Conservation (phyloP, 2,888 invertebrate species). For the Orthosia gothica region DNA sequence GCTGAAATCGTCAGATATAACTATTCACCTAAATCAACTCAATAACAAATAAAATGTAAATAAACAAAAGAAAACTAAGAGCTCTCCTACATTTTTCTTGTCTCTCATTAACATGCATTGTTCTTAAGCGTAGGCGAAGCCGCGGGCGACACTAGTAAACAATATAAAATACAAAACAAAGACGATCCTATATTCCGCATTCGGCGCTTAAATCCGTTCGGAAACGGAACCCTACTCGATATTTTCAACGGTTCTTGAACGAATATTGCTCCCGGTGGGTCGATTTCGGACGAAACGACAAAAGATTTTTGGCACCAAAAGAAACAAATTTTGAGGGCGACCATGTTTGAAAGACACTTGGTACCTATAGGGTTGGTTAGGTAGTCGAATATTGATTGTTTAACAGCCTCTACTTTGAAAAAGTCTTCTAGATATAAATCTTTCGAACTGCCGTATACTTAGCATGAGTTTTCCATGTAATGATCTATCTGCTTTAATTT, state of each 20-base stretch:
- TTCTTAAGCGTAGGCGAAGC: slow-evolving; percentile 8
- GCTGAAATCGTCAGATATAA: background rate
- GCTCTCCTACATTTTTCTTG: background rate
- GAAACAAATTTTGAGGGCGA: slow-evolving; percentile 68
- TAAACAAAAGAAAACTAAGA: background rate
- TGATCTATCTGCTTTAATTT: too few relatives aligned
- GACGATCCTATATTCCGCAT: slow-evolving; percentile 45
- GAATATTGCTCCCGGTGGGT: slow-evolving; percentile 81
- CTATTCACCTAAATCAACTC: background rate
- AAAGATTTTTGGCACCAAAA: slow-evolving; percentile 76
- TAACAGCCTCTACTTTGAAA: background rate
- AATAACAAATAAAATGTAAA: background rate
- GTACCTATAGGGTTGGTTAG: slow-evolving; percentile 13
- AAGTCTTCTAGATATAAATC: background rate
- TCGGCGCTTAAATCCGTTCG: slow-evolving; percentile 71
- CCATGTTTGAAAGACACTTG: slow-evolving; percentile 62
- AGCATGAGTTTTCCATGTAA: too few relatives aligned
- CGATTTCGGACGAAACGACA: slow-evolving; percentile 73
- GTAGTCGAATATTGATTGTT: slow-evolving; percentile 5
- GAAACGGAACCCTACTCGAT: slow-evolving; percentile 77
- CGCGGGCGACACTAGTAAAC: slow-evolving; percentile 25
- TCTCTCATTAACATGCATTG: background rate
- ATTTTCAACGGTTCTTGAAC: slow-evolving; percentile 81
- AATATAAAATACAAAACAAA: slow-evolving; percentile 63
- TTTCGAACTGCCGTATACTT: too few relatives aligned